Conservation (phyloP, 2,888 invertebrate genomes). For the Oscheius sp. region DNA sequence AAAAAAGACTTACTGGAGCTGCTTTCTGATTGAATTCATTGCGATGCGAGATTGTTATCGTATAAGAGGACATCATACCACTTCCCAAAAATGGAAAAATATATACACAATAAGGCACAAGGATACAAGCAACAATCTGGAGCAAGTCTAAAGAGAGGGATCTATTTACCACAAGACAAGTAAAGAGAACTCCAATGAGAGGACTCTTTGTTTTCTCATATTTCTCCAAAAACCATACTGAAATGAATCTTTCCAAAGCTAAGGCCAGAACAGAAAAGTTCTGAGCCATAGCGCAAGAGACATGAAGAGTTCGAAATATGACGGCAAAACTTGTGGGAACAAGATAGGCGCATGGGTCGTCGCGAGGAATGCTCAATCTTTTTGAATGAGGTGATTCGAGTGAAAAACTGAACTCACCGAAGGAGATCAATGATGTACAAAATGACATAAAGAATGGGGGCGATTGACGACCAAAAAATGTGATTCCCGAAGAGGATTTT, state of each 20-base stretch:
- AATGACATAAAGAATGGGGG: slow-evolving; percentile 12
- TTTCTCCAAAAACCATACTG: background rate
- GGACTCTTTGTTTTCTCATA: background rate
- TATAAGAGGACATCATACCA: slow-evolving; percentile 11
- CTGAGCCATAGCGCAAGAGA: slow-evolving; percentile 5
- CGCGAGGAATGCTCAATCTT: background rate
- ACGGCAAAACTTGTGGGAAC: slow-evolving; percentile 4
- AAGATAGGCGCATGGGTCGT: background rate
- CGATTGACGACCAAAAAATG: slow-evolving; percentile 10
- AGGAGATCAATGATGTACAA: slow-evolving; percentile 9
- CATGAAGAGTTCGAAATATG: slow-evolving; percentile 5
- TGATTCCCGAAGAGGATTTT: slow-evolving; percentile 19
- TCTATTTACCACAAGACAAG: background rate
- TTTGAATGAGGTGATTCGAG: too few relatives aligned
- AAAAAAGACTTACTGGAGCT: background rate
- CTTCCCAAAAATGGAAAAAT: slow-evolving; percentile 6
- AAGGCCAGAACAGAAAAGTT: slow-evolving; percentile 12
- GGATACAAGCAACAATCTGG: background rate
- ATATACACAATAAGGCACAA: background rate
- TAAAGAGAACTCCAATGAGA: background rate
- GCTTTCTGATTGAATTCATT: background rate
- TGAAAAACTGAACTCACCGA: background rate
- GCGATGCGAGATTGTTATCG: slow-evolving; percentile 9
- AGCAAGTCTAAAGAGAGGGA: background rate
- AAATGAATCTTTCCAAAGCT: slow-evolving; percentile 1